A percentile compares a stretch with the other conserved stretches of the same genome.
Conservation (phyloP, 2,113 vertebrate genomes). For the Peromyscus leucopus region DNA sequence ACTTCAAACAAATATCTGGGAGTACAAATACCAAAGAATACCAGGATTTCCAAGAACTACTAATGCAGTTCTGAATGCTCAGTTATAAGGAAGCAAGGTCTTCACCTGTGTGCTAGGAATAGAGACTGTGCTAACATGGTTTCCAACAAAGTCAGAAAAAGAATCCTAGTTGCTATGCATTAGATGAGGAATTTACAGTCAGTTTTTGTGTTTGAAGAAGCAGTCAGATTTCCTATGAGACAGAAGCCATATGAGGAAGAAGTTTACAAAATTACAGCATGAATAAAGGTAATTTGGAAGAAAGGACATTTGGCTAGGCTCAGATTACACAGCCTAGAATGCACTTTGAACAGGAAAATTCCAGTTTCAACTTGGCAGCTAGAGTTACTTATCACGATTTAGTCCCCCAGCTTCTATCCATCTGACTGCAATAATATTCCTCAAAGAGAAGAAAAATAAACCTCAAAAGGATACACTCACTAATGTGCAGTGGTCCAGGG, state of each 20-base stretch:
- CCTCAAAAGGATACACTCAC: neutral
- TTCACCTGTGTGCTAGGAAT: neutral
- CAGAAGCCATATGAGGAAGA: neutral
- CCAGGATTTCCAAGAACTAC: neutral
- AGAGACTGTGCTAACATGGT: neutral
- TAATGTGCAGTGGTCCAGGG: no score
- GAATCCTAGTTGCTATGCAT: neutral
- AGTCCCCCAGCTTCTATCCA: neutral
- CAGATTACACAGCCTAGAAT: neutral
- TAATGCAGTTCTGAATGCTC: neutral
- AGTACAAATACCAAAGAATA: neutral
- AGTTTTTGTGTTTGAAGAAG: slow-evolving; percentile 19
- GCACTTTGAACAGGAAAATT: neutral
- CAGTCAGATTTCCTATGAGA: neutral
- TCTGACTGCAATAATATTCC: neutral
- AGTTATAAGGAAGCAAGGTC: neutral
- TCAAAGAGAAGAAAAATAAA: neutral
- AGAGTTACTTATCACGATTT: neutral
- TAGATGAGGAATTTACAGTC: neutral
- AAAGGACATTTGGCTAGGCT: neutral
- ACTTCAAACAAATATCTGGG: neutral
- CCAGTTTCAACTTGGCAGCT: neutral
- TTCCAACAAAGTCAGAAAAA: slow-evolving; percentile 12
- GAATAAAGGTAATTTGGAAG: slow-evolving; percentile 19
- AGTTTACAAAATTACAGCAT: neutral